Base-by-base conservation (phyloP, 2,113 vertebrate species). In the Scalopus aquaticus region DNA sequence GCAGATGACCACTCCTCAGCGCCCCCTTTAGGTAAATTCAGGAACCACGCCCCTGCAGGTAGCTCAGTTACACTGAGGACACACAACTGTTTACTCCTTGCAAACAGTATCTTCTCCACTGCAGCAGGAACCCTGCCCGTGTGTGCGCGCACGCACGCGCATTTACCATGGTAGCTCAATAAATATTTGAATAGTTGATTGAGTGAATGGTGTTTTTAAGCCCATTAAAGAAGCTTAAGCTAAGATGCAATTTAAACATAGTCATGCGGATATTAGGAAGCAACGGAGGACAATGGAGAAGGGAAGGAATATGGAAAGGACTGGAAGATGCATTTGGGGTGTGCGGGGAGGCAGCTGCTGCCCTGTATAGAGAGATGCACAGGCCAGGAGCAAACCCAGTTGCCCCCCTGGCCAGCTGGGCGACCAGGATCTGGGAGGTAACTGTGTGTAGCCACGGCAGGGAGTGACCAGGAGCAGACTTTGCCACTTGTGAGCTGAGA, bases 291-390 rank as follows among this genome's bases (percentile, higher is more conserved):
- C 51, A 37, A 11, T 1, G 0, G 26, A 70, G 58, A 35, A 60
- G 28, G 30, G 26, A 32, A 8, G 37, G 2, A 5, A 17, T 1
- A 0, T 0, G 26, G 44, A 9, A 37, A n/a, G 42, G 49, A 24
- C 10, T 19, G 79, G 56, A 65, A 54, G 72, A 32, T 6, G 20
- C 13, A 9, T 7, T 0, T 2, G 32, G 77, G 62, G 46, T 5
- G 9, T 15, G 24, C 9, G 26, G 1, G 5, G 37, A 62, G 11
- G 44, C 60, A 0, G 17, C 4, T 1, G 11, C 15, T 11, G 17
- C 1, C 0, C 35, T 74, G 2, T 2, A 1, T 0, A 35, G 26
- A 8, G 56, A 35, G 12, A 16, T 42, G 0, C 3, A 44, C 5
- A 35, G 56, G 20, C 6, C 3, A 37, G 2, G 64, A 15, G 72